These are phyloP conservation scores for Luehdorfia chinensis DNA, from an alignment of 1,140 invertebrate species.

Conservation along the genomic window DNA sequence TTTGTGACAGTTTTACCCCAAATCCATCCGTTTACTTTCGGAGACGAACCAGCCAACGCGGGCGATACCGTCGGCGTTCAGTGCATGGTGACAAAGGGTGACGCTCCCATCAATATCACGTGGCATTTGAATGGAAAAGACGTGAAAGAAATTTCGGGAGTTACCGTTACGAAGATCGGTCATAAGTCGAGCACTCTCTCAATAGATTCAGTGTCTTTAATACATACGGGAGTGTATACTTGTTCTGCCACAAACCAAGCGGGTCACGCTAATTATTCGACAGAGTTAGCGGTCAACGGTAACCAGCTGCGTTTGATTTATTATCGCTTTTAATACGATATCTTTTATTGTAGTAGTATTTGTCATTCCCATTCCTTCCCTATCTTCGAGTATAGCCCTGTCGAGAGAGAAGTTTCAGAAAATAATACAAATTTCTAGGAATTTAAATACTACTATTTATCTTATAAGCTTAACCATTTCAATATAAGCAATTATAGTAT, in stretches of 20 bases:
- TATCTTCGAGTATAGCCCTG: conserved; percentile 9
- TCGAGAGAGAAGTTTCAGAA: too few species aligned
- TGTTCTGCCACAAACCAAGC: conserved; percentile 83
- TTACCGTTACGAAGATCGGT: conserved; percentile 77
- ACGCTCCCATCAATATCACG: conserved; percentile 84
- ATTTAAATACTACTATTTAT: too few species aligned
- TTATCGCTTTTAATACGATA: background rate
- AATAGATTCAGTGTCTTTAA: conserved; percentile 83
- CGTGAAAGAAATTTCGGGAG: conserved; percentile 64
- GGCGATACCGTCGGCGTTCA: conserved; percentile 79
- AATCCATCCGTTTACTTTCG: conserved; percentile 83
- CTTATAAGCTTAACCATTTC: too few species aligned
- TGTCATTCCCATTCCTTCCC: conserved; percentile 5
- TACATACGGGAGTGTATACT: conserved; percentile 85
- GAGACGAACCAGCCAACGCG: conserved; percentile 79
- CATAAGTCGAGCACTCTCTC: conserved; percentile 82
- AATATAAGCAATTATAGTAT: background rate
- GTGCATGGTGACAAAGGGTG: conserved; percentile 86
- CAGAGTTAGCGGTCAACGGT: conserved; percentile 76
- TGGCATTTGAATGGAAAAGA: conserved; percentile 80
- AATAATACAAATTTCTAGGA: too few species aligned
- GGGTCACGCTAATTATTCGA: conserved; percentile 80
- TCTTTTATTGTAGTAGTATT: background rate
- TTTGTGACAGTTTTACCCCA: conserved; percentile 83
- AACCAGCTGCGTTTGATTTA: background rate